A percentile compares a stretch with the other conserved stretches of the same genome.
Evolutionary conservation across 2,888 invertebrate genomes (phyloP).

Genomic region (Drosophila bunnanda): DNA sequence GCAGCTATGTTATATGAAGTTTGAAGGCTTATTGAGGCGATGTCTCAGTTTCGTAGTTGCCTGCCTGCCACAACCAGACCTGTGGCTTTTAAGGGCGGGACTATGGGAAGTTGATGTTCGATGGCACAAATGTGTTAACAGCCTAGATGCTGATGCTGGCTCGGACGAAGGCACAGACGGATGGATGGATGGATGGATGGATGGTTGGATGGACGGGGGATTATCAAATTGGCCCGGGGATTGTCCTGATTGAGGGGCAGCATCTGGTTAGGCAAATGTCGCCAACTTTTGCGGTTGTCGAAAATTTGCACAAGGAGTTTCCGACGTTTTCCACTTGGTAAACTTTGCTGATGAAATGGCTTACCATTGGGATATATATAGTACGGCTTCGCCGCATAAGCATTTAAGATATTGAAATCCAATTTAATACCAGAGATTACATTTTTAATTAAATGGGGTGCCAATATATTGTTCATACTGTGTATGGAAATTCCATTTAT

Average conservation of each 20-base stretch:
- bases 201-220: slow-evolving; percentile 23
- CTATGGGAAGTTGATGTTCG: neutral
- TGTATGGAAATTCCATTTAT: neutral
- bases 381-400: neutral
- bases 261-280: slow-evolving; percentile 45
- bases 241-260: slow-evolving; percentile 42
- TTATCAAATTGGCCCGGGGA: slow-evolving; percentile 46
- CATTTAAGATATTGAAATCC: slow-evolving; percentile 19
- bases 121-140: slow-evolving; percentile 33
- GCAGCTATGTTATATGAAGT: slow-evolving; percentile 39
- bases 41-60: slow-evolving; percentile 49
- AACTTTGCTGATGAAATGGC: slow-evolving; percentile 17
- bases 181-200: neutral
- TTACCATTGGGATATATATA: neutral
- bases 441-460: slow-evolving; percentile 28
- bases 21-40: slow-evolving; percentile 58
- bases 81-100: slow-evolving; percentile 24
- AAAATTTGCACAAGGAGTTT: slow-evolving; percentile 29
- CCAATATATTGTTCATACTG: neutral
- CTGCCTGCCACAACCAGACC: slow-evolving; percentile 26
- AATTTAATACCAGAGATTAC: slow-evolving; percentile 13
- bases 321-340: slow-evolving; percentile 19
- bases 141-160: slow-evolving; percentile 21
- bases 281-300: slow-evolving; percentile 40
- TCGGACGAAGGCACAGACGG: neutral